Evolutionary conservation across 1,140 invertebrate species (phyloP).

Genomic region (Chelonus insularis): DNA sequence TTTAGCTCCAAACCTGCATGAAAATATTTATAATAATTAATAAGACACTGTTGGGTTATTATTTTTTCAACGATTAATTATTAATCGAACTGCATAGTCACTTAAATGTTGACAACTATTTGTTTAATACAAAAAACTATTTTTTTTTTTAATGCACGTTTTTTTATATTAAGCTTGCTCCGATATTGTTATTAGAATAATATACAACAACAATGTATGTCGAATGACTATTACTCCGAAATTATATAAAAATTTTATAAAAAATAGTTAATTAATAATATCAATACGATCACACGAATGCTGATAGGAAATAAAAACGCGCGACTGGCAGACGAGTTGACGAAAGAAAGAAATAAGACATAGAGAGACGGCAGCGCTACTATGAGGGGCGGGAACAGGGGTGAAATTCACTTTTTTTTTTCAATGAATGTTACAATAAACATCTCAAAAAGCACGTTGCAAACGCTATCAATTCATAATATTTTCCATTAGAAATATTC

Average conservation of each 20-base stretch:
- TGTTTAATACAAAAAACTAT: neutral
- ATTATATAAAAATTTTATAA: neutral
- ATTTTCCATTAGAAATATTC: too few species aligned
- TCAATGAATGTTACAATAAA: neutral
- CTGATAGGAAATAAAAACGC: conserved; percentile 1
- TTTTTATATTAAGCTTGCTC: too few species aligned
- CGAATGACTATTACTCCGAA: neutral
- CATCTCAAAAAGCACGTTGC: too few species aligned
- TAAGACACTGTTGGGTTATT: neutral
- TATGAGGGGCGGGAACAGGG: conserved; percentile 22
- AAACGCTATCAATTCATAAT: too few species aligned
- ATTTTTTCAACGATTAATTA: too few species aligned
- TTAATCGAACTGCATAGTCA: too few species aligned
- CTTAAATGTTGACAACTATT: neutral
- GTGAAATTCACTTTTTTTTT: conserved; percentile 22
- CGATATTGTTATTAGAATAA: too few species aligned
- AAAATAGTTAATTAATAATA: neutral
- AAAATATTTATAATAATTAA: neutral
- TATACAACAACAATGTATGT: too few species aligned
- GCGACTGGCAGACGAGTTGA: conserved; percentile 2
- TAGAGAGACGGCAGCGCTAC: conserved; percentile 15
- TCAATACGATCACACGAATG: neutral
- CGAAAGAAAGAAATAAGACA: conserved; percentile 1
- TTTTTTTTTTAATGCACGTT: neutral
- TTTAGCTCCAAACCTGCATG: conserved; percentile 24